Evolutionary conservation across 2,888 invertebrate genomes (phyloP).

Genomic region (Andrena trimmerana): DNA sequence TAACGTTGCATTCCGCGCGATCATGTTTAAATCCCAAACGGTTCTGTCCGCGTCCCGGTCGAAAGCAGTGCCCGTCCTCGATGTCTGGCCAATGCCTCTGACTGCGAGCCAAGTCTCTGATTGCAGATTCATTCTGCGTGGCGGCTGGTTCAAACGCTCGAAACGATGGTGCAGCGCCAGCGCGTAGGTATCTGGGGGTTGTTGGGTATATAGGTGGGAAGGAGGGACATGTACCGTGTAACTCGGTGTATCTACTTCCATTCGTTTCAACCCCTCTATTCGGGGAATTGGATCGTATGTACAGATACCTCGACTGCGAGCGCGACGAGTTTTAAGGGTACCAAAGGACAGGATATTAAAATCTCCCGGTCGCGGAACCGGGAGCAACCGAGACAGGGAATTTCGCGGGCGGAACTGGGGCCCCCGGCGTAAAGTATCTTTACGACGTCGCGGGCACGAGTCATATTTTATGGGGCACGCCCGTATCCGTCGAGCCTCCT

Average conservation of each 20-base stretch:
- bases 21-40: slow-evolving; percentile 47
- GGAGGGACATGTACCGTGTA: slow-evolving; percentile 41
- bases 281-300: slow-evolving; percentile 70
- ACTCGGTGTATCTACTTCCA: slow-evolving; percentile 53
- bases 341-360: slow-evolving; percentile 76
- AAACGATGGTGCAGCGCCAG: slow-evolving; percentile 40
- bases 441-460: slow-evolving; percentile 33
- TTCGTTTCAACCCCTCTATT: slow-evolving; percentile 58
- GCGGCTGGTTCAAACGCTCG: slow-evolving; percentile 46
- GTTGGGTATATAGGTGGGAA: slow-evolving; percentile 32
- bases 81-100: slow-evolving; percentile 35
- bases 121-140: slow-evolving; percentile 56
- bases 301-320: slow-evolving; percentile 60
- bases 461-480: slow-evolving; percentile 42
- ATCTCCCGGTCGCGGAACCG: slow-evolving; percentile 59
- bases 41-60: slow-evolving; percentile 17
- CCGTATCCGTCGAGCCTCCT: slow-evolving; percentile 23
- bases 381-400: slow-evolving; percentile 21
- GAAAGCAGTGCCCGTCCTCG: slow-evolving; percentile 6
- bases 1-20: slow-evolving; percentile 32
- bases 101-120: slow-evolving; percentile 59
- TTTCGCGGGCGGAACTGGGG: slow-evolving; percentile 29
- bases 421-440: slow-evolving; percentile 59
- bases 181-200: slow-evolving; percentile 4
- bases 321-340: slow-evolving; percentile 70